These are phyloP conservation scores for Melipona quadrifasciata DNA, from an alignment of 1,140 invertebrate species.

Conservation along the genomic window DNA sequence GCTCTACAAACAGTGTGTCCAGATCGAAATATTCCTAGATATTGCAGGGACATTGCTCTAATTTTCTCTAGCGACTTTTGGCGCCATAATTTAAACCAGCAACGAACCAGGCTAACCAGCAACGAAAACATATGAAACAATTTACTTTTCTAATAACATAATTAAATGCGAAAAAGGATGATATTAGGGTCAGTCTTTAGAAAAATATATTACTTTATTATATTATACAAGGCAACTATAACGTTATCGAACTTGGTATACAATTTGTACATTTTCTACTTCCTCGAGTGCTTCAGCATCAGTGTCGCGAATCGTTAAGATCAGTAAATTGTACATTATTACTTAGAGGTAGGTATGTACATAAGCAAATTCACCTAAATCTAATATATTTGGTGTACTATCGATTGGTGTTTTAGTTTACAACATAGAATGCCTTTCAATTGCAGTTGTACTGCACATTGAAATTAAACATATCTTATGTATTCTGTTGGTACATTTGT, in stretches of 20 bases:
- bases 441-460: slow-evolving; percentile 24
- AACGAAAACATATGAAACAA: background rate
- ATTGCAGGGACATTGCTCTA: background rate
- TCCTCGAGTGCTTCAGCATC: slow-evolving; percentile 27
- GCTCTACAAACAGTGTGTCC: background rate
- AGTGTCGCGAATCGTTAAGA: slow-evolving; percentile 32
- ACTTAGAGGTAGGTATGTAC: slow-evolving; percentile 35
- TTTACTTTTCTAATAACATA: background rate
- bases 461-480: background rate
- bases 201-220: slow-evolving; percentile 62
- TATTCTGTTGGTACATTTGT: slow-evolving; percentile 28
- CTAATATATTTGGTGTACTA: background rate
- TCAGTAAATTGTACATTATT: slow-evolving; percentile 19
- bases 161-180: background rate
- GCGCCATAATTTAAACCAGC: background rate
- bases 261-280: slow-evolving; percentile 51
- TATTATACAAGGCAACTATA: slow-evolving; percentile 59
- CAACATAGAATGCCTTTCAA: background rate
- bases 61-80: background rate
- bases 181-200: slow-evolving; percentile 9
- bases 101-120: too few species aligned
- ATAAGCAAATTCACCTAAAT: slow-evolving; percentile 14
- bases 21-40: background rate
- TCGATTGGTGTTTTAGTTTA: slow-evolving; percentile 24
- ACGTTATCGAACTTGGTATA: slow-evolving; percentile 50